Conservation (phyloP, 1,140 invertebrate species). For the Dryas iulia region DNA sequence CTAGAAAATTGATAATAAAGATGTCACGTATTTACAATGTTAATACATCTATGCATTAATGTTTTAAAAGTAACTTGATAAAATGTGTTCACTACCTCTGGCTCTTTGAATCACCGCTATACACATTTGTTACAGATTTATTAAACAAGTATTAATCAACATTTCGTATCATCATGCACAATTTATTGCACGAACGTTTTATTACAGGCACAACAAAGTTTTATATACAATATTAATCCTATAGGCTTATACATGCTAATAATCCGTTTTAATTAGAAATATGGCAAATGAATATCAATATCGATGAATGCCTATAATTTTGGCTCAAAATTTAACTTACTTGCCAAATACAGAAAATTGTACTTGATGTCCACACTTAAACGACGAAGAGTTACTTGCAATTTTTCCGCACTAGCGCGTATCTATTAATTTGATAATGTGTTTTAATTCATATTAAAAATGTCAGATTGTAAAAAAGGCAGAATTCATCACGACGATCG, state of each 20-base stretch:
- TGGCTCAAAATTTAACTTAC: neutral
- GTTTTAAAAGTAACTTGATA: slow-evolving; percentile 18
- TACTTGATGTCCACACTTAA: neutral
- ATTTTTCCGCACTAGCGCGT: slow-evolving; percentile 8
- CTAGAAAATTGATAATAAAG: no score
- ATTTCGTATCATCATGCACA: slow-evolving; percentile 27
- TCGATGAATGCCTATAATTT: neutral
- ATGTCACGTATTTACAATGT: no score
- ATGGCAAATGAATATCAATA: neutral
- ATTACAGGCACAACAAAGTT: neutral
- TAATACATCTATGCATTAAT: no score
- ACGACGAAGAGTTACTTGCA: neutral
- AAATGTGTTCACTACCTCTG: slow-evolving; percentile 48
- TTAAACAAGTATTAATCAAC: slow-evolving; percentile 39
- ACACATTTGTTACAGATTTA: slow-evolving; percentile 37
- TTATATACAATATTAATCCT: neutral
- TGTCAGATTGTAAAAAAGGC: slow-evolving; percentile 29
- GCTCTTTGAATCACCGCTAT: slow-evolving; percentile 55
- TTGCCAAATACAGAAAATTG: neutral
- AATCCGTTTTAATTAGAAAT: neutral
- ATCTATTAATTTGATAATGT: slow-evolving; percentile 27
- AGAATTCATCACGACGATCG: slow-evolving; percentile 28
- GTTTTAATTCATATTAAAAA: slow-evolving; percentile 33
- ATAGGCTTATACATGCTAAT: no score
- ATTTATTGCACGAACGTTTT: slow-evolving; percentile 11